Evolutionary conservation across 2,888 invertebrate species (phyloP).

Genomic region (Callimorpha dominula): DNA sequence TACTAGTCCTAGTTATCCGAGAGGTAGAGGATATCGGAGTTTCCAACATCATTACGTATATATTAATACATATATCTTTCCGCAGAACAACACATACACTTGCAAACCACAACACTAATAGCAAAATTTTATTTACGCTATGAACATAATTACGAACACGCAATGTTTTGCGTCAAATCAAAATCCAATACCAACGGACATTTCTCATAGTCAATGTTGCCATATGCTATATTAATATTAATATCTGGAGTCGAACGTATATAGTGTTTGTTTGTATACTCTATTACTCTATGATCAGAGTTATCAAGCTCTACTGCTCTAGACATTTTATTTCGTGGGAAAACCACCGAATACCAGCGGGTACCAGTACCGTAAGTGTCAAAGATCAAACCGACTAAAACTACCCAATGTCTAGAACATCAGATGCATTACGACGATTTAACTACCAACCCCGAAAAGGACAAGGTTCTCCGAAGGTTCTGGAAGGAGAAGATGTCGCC

Average conservation of each 20-base stretch:
- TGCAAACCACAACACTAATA: constrained; percentile 6
- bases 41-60: constrained; percentile 65
- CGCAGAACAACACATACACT: constrained; percentile 7
- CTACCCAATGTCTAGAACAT: not conserved
- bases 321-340: too few relatives aligned
- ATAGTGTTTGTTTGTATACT: too few relatives aligned
- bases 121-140: constrained; percentile 13
- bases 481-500: not conserved
- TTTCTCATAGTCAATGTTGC: constrained; percentile 1
- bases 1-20: constrained; percentile 64
- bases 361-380: not conserved
- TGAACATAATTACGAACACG: constrained; percentile 19
- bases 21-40: constrained; percentile 73
- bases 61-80: constrained; percentile 21
- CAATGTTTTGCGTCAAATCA: constrained; percentile 43
- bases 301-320: too few relatives aligned
- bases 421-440: too few relatives aligned
- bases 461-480: too few relatives aligned
- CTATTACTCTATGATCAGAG: too few relatives aligned
- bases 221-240: not conserved
- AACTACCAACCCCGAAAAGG: too few relatives aligned
- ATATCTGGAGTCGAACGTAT: too few relatives aligned
- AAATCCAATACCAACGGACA: constrained; percentile 56
- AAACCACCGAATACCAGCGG: too few relatives aligned
- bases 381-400: not conserved